Base-by-base conservation (phyloP, 2,888 invertebrate species). In the Anthophora plumipes region DNA sequence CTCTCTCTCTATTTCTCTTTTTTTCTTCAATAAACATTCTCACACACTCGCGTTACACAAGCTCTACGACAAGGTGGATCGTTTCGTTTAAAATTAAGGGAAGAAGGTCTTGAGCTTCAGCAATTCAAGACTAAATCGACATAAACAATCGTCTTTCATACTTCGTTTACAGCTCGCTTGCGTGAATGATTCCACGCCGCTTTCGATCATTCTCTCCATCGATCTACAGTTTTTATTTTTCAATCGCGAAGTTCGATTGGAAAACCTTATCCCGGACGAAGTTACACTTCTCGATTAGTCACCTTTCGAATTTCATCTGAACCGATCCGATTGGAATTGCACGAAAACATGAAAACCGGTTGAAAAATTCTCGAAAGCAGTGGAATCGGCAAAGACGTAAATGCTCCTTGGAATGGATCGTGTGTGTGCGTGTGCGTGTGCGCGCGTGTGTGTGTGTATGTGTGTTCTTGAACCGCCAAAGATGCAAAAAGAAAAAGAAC, bases 371-470 rank as follows among this genome's bases (percentile, higher is more conserved):
- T 57, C 43, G 14, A 69, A 48, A 77, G 52, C 20, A 46, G 55
- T 31, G 43, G 70, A 59, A 69, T 48, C 69, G 25, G 48, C 22
- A 43, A 31, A 46, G 39, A 8, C 37, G 67, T 87, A 88, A 90
- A 90, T 90, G 90, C 89, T 85, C 25, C 80, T 70, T 89, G 90
- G 90, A 90, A 90, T 90, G 90, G 82, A 85, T 76, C 60, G 57
- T 61, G 59, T 52, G 11, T 48, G 17, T 17, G 46, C 4, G 17
- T 25, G 59, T 68, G 46, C 4, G 17, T 25, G 59, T 68, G n/a
- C n/a, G n/a, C 60, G 57, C 59, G 59, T 52, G 11, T 48, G 17
- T 17, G 57, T 61, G 59, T 52, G 11, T 48, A 14, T 17, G 46
- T 9, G 17, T 25, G 59, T 68, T 48, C 57, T 61, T 61, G 68